Base-by-base conservation (phyloP, 2,113 vertebrate genomes). In the Xiphorhynchus elegans region DNA sequence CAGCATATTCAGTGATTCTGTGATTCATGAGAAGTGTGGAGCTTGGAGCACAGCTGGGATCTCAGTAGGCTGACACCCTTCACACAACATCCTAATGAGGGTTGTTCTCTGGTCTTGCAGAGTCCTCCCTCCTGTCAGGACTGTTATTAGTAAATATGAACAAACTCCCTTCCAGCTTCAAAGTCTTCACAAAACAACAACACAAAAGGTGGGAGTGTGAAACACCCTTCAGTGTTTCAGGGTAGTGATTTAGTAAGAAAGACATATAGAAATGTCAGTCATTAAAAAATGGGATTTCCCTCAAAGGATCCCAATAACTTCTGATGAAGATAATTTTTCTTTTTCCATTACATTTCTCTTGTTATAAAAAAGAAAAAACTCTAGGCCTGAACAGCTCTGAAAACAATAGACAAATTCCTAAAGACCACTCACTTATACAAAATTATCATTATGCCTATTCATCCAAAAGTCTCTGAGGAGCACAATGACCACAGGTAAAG, bases 111-210 rank as follows among this genome's bases (percentile, higher is more conserved):
- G 76, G 67, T 89, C 59, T 85, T 77, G 55, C 77, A 92, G 46
- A 94, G 59, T 37, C 56, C 69, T 87, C 60, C 40, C 66, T 89
- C 42, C 72, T 87, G 69, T 75, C 47, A 84, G 35, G 25, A 47
- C 44, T 95, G 74, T 87, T 94, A 89, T 91, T 90, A 95, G 82
- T 46, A 95, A 95, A 87, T 33, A 89, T 35, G 80, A 94, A 80
- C 64, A 96, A 96, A 89, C 33, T 0, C 2, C 77, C 70, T 95
- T 87, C 73, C 53, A 85, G 75, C 26, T 72, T 80, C 78, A 24
- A 80, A 76, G 68, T 60, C 88, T 70, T 87, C 49, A 74, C 49
- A 78, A 80, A 89, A 78, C 55, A 85, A 91, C 53, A 84, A 17
- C 50, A 46, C 52, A 87, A 89, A 1, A 4, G 56, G 70, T 3